Conservation (phyloP, 2,888 invertebrate species). For the Poecilus cupreus region DNA sequence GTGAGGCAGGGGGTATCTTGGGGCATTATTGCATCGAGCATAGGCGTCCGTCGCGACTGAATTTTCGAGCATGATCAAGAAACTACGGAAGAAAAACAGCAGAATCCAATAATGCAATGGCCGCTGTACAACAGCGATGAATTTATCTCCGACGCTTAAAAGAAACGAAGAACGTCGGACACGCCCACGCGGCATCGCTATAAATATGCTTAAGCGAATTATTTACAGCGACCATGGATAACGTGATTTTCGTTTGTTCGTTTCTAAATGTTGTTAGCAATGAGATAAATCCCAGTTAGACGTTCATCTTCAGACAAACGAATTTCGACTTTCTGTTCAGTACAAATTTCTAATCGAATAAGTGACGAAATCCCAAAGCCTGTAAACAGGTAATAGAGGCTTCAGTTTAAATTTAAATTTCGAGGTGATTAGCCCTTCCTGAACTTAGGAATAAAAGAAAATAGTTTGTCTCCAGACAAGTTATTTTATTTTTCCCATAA, state of each 20-base stretch:
- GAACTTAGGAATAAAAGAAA: no score
- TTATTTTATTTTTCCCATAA: no score
- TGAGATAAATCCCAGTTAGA: constrained; percentile 32
- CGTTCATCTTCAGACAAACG: constrained; percentile 43
- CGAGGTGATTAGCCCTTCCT: no score
- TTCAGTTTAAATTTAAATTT: no score
- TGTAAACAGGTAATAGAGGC: no score
- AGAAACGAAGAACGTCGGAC: constrained; percentile 14
- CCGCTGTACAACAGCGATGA: constrained; percentile 27
- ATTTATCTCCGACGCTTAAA: constrained; percentile 22
- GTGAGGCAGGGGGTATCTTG: neutral
- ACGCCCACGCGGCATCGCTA: constrained; percentile 40
- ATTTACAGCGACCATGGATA: constrained; percentile 50
- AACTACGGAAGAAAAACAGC: constrained; percentile 32
- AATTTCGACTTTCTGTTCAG: neutral
- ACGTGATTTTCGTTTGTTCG: constrained; percentile 56
- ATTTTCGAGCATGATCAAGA: constrained; percentile 47
- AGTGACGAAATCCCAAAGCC: no score
- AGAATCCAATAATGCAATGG: constrained; percentile 53
- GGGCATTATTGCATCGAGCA: constrained; percentile 41
- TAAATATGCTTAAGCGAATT: constrained; percentile 58
- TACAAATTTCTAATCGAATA: no score
- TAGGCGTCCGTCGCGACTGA: constrained; percentile 20
- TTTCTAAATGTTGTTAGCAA: constrained; percentile 54
- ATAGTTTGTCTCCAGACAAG: no score